These are phyloP conservation scores for Herminia tarsipennalis DNA, from an alignment of 2,888 invertebrate species.

Conservation along the genomic window DNA sequence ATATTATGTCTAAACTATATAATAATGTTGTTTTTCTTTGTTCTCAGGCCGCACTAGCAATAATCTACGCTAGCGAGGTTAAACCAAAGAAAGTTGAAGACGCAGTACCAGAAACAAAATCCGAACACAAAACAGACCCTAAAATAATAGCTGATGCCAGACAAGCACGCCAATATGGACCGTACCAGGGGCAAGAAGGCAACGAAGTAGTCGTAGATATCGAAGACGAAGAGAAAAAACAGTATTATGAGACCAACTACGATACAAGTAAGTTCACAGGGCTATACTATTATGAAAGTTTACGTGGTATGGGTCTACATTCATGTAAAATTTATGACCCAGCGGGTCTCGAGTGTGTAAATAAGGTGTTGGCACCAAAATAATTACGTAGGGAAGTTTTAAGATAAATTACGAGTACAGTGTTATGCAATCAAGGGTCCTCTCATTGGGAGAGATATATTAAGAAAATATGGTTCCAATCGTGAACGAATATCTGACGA, in stretches of 20 bases:
- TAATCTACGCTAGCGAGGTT: slow-evolving; percentile 65
- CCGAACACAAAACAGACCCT: slow-evolving; percentile 31
- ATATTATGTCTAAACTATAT: not conserved
- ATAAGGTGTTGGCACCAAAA: no score
- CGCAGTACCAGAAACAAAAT: not conserved
- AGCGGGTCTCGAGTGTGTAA: no score
- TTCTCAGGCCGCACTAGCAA: slow-evolving; percentile 71
- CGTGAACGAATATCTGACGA: no score
- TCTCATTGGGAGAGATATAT: no score
- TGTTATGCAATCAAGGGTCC: no score
- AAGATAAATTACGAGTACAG: no score
- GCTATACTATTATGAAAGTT: no score
- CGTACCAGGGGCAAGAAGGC: slow-evolving; percentile 54
- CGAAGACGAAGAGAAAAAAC: slow-evolving; percentile 89
- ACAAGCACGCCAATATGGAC: slow-evolving; percentile 56
- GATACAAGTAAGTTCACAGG: slow-evolving; percentile 90
- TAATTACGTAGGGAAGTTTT: no score
- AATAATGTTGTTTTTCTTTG: slow-evolving; percentile 31
- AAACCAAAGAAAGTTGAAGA: slow-evolving; percentile 44
- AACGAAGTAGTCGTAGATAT: slow-evolving; percentile 90
- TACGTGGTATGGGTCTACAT: no score
- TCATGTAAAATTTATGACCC: no score
- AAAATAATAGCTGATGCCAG: slow-evolving; percentile 47
- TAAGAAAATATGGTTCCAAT: no score
- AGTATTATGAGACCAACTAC: slow-evolving; percentile 91